Base-by-base conservation (phyloP, 2,888 invertebrate species). In the Pachliopta kotzebuea region DNA sequence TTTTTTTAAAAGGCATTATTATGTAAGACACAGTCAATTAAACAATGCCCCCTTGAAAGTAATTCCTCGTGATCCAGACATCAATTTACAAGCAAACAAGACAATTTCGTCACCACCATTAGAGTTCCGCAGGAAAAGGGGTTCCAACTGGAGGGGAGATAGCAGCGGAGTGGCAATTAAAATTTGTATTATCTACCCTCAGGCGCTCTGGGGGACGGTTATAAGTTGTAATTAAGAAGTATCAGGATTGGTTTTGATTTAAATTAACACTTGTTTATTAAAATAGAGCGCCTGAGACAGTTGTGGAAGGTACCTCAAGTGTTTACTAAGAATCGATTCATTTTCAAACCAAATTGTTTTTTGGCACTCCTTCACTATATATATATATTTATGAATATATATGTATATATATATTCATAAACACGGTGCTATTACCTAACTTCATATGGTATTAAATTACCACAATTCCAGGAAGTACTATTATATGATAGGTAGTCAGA, bases 121-220 rank as follows among this genome's bases (percentile, higher is more conserved):
- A 71, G 65, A 68, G 68, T 69, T 69, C 69, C 66, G 67, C 58
- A 42, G 62, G 59, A 66, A 37, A 37, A 70, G 72, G 68, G 74
- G 71, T 66, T 67, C 65, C 61, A 52, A 63, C 37, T 58, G 45
- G 56, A 71, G 68, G 71, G 70, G 68, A 70, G 69, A 67, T 63
- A 55, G 76, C 71, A 70, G 75, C 72, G 68, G 72, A 68, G 69
- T 70, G 72, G 73, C 77, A 79, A 80, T 80, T 80, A 79, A 79
- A 80, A 79, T 76, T 74, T 75, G 72, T 74, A 74, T 74, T 74
- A 76, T 75, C 76, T 72, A 70, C 68, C 76, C 74, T 74, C 71
- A 72, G 75, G 72, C 70, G 72, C 62, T 70, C 71, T 67, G 68
- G 65, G 71, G 67, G 68, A 65, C 62, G 67, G 49, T 62, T 66